Evolutionary conservation across 1,140 invertebrate genomes (phyloP), one percentile per base, ranked within the genome.

Genomic region (Vollenhovia emeryi): DNA sequence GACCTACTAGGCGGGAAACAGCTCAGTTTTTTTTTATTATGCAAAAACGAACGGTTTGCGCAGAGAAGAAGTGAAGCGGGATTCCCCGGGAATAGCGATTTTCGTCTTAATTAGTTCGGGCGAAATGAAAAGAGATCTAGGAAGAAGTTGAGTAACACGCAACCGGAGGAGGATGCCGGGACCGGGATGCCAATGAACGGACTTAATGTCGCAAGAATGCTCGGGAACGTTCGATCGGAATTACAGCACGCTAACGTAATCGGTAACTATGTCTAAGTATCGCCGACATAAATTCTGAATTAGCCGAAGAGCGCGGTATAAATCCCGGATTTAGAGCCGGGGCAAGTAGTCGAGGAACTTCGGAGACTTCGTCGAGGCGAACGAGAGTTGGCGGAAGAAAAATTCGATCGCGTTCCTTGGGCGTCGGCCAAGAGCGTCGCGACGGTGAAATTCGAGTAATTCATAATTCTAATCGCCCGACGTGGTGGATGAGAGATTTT

Each of bases 311-410:
- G 24, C 24, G 33, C 24, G 66, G 66, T 59, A 82, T 73, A 82
- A 82, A 82, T 73, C 78, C 50, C 52, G 78, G 50, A 82, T 82
- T n/a, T 82, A 71, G 50, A 82, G 48, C 24, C 36, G 36, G 45
- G 11, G 50, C 78, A 57, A 82, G 60, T 50, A 68, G 8, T 66
- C 43, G 30, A 40, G 55, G 30, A 76, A 78, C 73, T 74, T 52
- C 11, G 57, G 55, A 57, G 55, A 82, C 78, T 82, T 43, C 15
- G 78, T 18, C 21, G 52, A 60, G 64, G 52, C 40, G 76, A 79
- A 82, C 36, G 76, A 57, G 60, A 85, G 84, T 85, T 85, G n/a
- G 27, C 43, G 75, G 60, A 85, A 82, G 84, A 85, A 85, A 82
- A 85, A 85, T 82, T 82, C 75, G 64, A 68, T 69, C 50, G 62